phyloP scores from a whole-genome alignment of 2,888 invertebrate species.

The Matsumyia berberina region DNA sequence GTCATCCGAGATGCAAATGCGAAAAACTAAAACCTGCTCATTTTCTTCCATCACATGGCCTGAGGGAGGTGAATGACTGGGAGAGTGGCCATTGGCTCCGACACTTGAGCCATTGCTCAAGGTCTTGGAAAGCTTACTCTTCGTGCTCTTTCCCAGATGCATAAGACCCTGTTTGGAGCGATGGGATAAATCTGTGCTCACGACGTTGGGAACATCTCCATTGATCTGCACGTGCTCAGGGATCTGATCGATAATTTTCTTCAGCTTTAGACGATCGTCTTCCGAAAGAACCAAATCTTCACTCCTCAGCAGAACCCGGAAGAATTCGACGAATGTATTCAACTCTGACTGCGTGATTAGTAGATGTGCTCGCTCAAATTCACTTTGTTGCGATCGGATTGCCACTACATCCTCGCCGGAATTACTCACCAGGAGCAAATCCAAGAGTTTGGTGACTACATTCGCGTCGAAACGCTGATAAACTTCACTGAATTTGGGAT shows the following conservation, averaged over 20 bases:
- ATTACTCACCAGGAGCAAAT: conserved; percentile 86
- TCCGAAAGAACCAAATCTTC: conserved; percentile 81
- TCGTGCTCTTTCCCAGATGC: conserved; percentile 83
- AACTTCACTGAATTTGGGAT: conserved; percentile 89
- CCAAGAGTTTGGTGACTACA: conserved; percentile 91
- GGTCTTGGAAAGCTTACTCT: conserved; percentile 83
- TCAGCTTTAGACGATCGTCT: conserved; percentile 84
- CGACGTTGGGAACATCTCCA: conserved; percentile 71
- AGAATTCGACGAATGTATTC: conserved; percentile 86
- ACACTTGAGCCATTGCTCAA: conserved; percentile 79
- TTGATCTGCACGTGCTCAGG: conserved; percentile 81
- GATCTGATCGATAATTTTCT: conserved; percentile 84
- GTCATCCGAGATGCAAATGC: conserved; percentile 86
- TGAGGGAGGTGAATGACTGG: conserved; percentile 78
- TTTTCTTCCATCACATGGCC: conserved; percentile 78
- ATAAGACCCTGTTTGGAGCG: conserved; percentile 81
- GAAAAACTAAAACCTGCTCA: conserved; percentile 89
- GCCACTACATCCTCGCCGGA: conserved; percentile 84
- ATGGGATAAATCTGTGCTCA: conserved; percentile 29
- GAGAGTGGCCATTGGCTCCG: conserved; percentile 75
- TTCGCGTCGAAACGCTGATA: conserved; percentile 92
- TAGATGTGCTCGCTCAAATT: conserved; percentile 87
- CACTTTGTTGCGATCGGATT: conserved; percentile 84
- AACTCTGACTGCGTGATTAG: conserved; percentile 89
- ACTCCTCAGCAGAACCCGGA: conserved; percentile 84